Percentiles rank a stretch among this genome's conserved stretches.
Evolutionary conservation across 2,113 vertebrate species (phyloP).

Genomic region (Osmerus mordax): DNA sequence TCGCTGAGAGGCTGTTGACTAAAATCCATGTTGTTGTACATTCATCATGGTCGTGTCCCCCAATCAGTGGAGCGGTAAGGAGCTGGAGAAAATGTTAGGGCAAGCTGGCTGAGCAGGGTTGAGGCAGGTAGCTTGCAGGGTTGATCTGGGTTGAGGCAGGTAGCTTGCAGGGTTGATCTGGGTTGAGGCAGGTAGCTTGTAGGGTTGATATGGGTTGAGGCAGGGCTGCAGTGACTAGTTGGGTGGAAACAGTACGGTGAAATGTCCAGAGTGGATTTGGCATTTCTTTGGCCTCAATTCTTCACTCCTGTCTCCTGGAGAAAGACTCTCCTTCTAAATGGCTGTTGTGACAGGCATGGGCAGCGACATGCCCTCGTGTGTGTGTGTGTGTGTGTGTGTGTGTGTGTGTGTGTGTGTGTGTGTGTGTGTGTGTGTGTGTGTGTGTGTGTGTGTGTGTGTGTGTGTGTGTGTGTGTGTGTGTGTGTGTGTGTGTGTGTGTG

Average conservation of each 20-base stretch:
- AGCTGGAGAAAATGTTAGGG: neutral
- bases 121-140: neutral
- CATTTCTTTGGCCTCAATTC: neutral
- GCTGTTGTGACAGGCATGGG: slow-evolving; percentile 7
- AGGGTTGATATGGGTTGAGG: neutral
- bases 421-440: neutral
- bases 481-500: neutral
- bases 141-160: neutral
- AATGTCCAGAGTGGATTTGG: neutral
- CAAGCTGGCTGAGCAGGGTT: neutral
- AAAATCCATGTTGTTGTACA: neutral
- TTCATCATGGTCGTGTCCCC: neutral
- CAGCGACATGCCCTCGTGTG: neutral
- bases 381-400: slow-evolving; percentile 4
- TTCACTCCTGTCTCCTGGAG: neutral
- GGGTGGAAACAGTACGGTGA: neutral
- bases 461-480: neutral
- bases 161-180: neutral
- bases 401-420: slow-evolving; percentile 1
- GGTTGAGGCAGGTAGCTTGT: neutral
- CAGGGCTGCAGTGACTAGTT: neutral
- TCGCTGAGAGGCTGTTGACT: neutral
- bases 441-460: slow-evolving; percentile 2
- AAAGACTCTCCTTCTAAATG: neutral
- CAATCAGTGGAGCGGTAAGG: neutral